phyloP scores from a whole-genome alignment of 2,888 invertebrate genomes.

The Lochmaea capreae region DNA sequence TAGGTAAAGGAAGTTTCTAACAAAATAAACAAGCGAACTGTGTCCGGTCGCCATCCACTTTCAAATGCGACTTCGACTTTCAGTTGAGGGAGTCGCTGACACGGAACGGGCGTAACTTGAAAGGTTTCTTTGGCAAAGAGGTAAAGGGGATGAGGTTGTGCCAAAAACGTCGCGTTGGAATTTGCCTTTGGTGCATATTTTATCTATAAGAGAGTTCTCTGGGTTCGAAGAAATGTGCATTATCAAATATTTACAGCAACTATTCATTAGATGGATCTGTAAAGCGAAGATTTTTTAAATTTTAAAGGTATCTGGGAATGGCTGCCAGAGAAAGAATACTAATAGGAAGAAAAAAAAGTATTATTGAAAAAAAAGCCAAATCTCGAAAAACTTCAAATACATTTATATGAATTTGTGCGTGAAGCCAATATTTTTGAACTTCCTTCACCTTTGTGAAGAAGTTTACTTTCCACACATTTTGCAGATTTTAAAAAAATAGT shows the following conservation, averaged over 20 bases:
- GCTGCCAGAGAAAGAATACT: no score
- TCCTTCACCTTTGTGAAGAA: no score
- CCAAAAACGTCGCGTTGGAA: conserved; percentile 15
- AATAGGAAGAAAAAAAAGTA: no score
- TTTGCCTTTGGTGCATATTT: conserved; percentile 8
- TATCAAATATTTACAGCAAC: not conserved
- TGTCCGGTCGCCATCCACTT: conserved; percentile 19
- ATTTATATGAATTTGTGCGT: no score
- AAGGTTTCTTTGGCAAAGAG: conserved; percentile 20
- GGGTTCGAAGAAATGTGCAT: not conserved
- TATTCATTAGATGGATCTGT: no score
- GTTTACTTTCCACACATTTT: no score
- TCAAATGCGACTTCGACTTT: conserved; percentile 32
- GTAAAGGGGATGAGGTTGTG: conserved; percentile 11
- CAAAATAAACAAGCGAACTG: conserved; percentile 35
- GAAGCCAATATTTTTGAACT: no score
- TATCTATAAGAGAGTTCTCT: not conserved
- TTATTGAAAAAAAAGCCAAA: no score
- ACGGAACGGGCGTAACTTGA: conserved; percentile 35
- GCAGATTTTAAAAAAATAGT: no score
- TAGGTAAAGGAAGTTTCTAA: conserved; percentile 27
- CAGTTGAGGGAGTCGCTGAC: conserved; percentile 28
- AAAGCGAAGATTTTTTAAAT: not conserved
- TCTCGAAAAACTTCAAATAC: no score
- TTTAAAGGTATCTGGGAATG: no score